These are phyloP conservation scores for Limnephilus rhombicus DNA, from an alignment of 2,888 invertebrate species.

Conservation along the genomic window DNA sequence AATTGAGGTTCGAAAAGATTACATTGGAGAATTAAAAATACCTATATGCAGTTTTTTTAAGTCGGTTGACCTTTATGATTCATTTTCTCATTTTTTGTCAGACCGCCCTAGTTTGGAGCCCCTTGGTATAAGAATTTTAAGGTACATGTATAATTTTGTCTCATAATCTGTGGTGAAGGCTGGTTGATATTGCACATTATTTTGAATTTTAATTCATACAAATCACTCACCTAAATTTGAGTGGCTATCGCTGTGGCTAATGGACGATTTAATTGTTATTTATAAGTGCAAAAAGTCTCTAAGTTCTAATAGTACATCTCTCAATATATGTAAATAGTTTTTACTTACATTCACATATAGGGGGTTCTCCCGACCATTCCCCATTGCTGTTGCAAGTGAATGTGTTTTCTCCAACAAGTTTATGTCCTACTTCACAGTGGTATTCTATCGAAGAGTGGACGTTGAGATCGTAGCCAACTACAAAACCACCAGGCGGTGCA, in stretches of 20 bases:
- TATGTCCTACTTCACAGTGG: slow-evolving; percentile 91
- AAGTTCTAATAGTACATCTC: no score
- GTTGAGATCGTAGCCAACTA: slow-evolving; percentile 93
- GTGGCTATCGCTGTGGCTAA: background rate
- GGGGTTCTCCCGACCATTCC: slow-evolving; percentile 90
- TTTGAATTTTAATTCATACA: background rate
- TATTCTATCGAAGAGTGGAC: slow-evolving; percentile 92
- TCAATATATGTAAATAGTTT: no score
- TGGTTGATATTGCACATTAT: background rate
- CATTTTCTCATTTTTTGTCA: no score
- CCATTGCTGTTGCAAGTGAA: slow-evolving; percentile 87
- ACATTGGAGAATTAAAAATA: no score
- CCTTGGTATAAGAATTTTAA: background rate
- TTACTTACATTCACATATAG: slow-evolving; percentile 88
- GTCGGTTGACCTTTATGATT: no score
- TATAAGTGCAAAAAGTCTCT: no score
- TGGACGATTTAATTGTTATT: background rate
- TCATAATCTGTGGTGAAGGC: background rate
- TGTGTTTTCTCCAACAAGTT: slow-evolving; percentile 84
- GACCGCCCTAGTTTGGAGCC: no score
- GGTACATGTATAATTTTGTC: background rate
- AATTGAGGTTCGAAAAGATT: no score
- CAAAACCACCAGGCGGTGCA: slow-evolving; percentile 90
- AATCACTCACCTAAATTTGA: no score
- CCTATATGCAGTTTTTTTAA: no score